These are phyloP conservation scores for Motacilla alba DNA, from an alignment of 2,113 vertebrate genomes.

Conservation along the genomic window DNA sequence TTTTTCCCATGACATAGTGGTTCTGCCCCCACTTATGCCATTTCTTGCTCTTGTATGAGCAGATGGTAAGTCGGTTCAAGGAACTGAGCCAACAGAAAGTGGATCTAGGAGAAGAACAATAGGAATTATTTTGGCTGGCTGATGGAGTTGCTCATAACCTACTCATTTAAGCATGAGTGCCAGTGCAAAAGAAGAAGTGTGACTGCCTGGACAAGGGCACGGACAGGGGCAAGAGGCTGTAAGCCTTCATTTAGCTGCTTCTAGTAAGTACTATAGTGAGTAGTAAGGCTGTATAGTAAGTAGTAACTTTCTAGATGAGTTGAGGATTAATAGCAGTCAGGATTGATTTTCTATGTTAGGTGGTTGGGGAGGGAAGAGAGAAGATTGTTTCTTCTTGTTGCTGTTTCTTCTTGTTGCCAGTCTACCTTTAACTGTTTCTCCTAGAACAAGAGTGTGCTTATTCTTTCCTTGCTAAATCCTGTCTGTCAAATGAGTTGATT, in stretches of 20 bases:
- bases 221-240: not conserved
- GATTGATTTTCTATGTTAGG: not conserved
- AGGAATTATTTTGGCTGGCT: constrained; percentile 14
- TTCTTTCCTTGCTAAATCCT: not conserved
- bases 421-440: not conserved
- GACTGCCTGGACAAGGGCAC: not conserved
- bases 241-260: not conserved
- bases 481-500: not conserved
- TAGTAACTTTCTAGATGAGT: not conserved
- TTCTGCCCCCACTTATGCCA: not conserved
- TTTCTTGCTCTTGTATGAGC: not conserved
- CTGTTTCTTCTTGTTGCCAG: not conserved
- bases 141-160: not conserved
- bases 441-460: not conserved
- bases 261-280: not conserved
- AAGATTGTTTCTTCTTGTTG: not conserved
- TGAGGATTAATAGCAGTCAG: not conserved
- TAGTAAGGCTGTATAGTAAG: not conserved
- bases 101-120: not conserved
- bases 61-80: not conserved
- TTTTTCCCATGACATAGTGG: not conserved
- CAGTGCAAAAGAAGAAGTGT: not conserved
- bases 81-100: not conserved
- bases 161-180: not conserved
- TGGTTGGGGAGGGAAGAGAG: not conserved